Evolutionary conservation across 2,888 invertebrate genomes (phyloP), one percentile per base, ranked within the genome.

Genomic region (Apotomis capreana): DNA sequence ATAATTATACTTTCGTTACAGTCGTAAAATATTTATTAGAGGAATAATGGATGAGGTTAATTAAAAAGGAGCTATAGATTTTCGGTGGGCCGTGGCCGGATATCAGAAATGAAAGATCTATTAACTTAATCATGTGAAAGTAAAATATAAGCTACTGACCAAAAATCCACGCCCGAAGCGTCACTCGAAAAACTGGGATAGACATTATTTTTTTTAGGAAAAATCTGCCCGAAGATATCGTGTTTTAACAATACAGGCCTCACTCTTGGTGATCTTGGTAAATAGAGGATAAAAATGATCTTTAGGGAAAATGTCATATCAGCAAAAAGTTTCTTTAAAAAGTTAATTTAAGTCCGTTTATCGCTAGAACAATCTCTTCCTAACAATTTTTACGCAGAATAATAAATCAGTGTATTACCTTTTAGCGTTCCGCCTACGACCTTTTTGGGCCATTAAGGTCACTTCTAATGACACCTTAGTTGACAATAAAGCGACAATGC

Each of bases 401-500:
- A 55, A 59, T 40, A 59, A 65, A 26, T 55, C 26, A 65, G 6
- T 36, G n/a, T 15, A 15, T 46, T 44, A 51, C 67, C 61, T 61
- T 71, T 67, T 49, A 71, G 44, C 65, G 12, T 15, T 44, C 40
- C 8, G 12, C 6, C 9, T 40, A 15, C 9, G n/a, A 46, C 57
- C 60, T 60, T 70, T 60, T 44, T 36, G 15, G 6, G 54, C 55
- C 49, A 65, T 67, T 60, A 61, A 65, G 26, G 40, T 26, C n/a
- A 44, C 51, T 36, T 58, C 36, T 51, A 71, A 71, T 62, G 67
- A 36, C 51, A 36, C 61, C 67, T 68, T 62, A 62, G 61, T 61
- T 62, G 71, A 71, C 71, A 71, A 71, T 49, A 12, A 59, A 46
- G 40, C 59, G 40, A 64, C 64, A 70, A 70, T 54, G 46, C 52